A percentile compares a stretch with the other conserved stretches of the same genome.
Conservation (phyloP, 2,113 vertebrate genomes). For the Neotragus pygmaeus region DNA sequence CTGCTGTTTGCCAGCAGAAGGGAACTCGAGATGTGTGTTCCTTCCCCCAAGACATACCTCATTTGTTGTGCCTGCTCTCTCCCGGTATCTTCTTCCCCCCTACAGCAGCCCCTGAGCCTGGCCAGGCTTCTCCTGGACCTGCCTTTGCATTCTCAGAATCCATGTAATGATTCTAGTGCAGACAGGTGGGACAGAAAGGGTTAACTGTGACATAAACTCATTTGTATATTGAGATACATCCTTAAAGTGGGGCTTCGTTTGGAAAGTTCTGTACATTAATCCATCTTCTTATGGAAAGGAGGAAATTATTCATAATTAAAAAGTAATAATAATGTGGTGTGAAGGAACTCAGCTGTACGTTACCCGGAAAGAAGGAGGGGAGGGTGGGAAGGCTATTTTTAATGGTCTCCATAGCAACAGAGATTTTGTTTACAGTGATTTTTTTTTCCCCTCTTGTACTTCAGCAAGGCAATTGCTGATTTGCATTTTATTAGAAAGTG, state of each 20-base stretch:
- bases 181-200: background rate
- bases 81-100: fast-evolving
- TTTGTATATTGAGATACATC: constrained; percentile 79
- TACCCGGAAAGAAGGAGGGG: constrained; percentile 69
- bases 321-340: constrained; percentile 81
- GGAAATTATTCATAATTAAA: constrained; percentile 85
- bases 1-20: background rate
- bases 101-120: fast-evolving
- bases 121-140: too few species aligned
- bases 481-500: constrained; percentile 68
- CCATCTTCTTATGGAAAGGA: constrained; percentile 76
- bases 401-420: constrained; percentile 83
- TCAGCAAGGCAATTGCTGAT: constrained; percentile 70
- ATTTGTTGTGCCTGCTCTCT: fast-evolving
- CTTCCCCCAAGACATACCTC: too few species aligned
- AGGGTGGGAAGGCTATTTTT: constrained; percentile 83
- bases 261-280: constrained; percentile 73
- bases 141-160: background rate
- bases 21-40: background rate
- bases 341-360: constrained; percentile 80
- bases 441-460: constrained; percentile 68
- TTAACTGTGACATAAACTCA: constrained; percentile 78
- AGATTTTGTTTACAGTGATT: constrained; percentile 83
- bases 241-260: constrained; percentile 68
- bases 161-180: background rate